Conservation (phyloP, 1,140 invertebrate species). For the Anastrepha obliqua region DNA sequence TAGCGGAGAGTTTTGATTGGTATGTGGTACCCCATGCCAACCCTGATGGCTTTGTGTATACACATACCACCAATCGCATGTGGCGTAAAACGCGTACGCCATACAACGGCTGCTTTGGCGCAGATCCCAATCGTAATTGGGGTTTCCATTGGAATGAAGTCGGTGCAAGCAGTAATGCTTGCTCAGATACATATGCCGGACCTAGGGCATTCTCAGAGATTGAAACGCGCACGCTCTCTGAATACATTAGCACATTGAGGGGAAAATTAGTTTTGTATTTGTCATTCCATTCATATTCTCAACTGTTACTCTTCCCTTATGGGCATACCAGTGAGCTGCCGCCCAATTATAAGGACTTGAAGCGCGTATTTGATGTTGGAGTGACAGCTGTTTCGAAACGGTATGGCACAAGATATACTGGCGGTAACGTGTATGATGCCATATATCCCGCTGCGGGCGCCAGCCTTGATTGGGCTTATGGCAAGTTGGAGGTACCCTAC, state of each 20-base stretch:
- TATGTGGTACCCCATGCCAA: conserved; percentile 83
- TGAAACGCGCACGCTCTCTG: conserved; percentile 77
- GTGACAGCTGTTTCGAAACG: conserved; percentile 77
- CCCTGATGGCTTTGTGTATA: conserved; percentile 88
- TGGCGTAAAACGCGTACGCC: conserved; percentile 85
- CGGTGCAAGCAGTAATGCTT: conserved; percentile 81
- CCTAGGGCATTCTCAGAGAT: conserved; percentile 82
- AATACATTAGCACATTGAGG: conserved; percentile 61
- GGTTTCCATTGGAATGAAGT: conserved; percentile 80
- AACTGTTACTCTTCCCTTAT: conserved; percentile 83
- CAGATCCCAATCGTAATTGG: conserved; percentile 86
- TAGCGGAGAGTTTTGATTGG: conserved; percentile 81
- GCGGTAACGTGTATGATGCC: conserved; percentile 72
- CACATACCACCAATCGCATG: conserved; percentile 79
- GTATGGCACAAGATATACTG: conserved; percentile 80
- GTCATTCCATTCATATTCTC: conserved; percentile 86
- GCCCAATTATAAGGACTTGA: conserved; percentile 79
- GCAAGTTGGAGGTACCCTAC: conserved; percentile 78
- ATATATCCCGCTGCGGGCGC: conserved; percentile 77
- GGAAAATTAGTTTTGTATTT: conserved; percentile 73
- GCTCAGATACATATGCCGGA: conserved; percentile 83
- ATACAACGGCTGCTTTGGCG: conserved; percentile 78
- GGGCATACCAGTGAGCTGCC: conserved; percentile 79
- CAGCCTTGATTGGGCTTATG: conserved; percentile 83
- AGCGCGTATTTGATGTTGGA: conserved; percentile 78